A percentile compares a stretch with the other conserved stretches of the same genome.
Conservation (phyloP, 2,113 vertebrate genomes). For the Ailurus styani region DNA sequence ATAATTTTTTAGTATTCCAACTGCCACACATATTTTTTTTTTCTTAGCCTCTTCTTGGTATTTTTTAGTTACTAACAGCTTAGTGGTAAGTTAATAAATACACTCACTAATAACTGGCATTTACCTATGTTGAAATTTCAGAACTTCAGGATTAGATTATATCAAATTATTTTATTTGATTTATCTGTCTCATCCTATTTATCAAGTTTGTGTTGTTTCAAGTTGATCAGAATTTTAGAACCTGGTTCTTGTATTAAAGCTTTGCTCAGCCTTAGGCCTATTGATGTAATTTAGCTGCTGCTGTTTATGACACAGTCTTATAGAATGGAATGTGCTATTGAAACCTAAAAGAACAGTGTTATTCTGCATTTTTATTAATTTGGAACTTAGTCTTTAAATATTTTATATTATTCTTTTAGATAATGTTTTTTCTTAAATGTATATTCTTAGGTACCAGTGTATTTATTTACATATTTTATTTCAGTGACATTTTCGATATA, state of each 20-base stretch:
- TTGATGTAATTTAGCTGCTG: background rate
- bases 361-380: background rate
- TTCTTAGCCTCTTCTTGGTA: background rate
- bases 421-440: background rate
- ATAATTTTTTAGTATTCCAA: background rate
- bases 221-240: background rate
- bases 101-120: background rate
- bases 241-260: background rate
- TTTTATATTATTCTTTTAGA: background rate
- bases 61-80: background rate
- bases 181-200: background rate
- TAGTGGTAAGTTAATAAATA: background rate
- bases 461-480: conserved; percentile 19
- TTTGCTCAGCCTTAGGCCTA: background rate
- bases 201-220: background rate
- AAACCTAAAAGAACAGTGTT: background rate
- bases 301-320: background rate
- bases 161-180: conserved; percentile 2
- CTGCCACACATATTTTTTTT: background rate
- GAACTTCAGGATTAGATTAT: background rate
- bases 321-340: background rate
- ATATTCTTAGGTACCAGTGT: background rate
- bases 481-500: background rate
- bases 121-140: background rate
- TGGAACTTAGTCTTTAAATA: background rate